Evolutionary conservation across 2,113 vertebrate species (phyloP).

Genomic region (Cyrtonyx montezumae): DNA sequence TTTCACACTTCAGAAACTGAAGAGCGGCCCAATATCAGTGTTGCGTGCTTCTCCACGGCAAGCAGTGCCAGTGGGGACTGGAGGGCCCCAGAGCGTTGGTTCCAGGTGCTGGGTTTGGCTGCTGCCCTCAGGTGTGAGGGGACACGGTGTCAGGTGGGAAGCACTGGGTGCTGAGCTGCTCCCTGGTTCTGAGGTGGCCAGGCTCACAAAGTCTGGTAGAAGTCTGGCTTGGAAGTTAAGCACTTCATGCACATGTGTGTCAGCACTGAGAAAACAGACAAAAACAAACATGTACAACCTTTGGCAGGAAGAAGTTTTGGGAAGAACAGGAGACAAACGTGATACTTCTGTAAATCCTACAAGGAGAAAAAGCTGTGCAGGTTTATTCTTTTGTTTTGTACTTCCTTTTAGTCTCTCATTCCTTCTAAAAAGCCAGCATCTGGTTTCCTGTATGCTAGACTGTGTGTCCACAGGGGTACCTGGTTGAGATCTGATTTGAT

Average conservation of each 20-base stretch:
- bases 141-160: background rate
- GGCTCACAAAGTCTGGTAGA: background rate
- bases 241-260: no score
- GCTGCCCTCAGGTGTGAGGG: background rate
- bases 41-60: accelerated
- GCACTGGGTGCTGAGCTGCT: background rate
- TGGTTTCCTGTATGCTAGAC: background rate
- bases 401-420: background rate
- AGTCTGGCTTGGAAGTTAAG: background rate
- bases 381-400: background rate
- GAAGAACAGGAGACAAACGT: background rate
- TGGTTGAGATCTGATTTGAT: background rate
- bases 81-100: background rate
- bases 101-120: background rate
- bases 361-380: background rate
- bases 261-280: background rate
- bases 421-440: background rate
- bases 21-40: background rate
- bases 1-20: background rate
- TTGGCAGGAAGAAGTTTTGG: background rate
- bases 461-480: no score
- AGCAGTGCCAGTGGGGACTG: background rate
- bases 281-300: background rate
- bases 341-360: background rate
- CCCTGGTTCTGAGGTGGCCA: background rate